phyloP scores from a whole-genome alignment of 2,888 invertebrate species.

The Cephus pulcher region DNA sequence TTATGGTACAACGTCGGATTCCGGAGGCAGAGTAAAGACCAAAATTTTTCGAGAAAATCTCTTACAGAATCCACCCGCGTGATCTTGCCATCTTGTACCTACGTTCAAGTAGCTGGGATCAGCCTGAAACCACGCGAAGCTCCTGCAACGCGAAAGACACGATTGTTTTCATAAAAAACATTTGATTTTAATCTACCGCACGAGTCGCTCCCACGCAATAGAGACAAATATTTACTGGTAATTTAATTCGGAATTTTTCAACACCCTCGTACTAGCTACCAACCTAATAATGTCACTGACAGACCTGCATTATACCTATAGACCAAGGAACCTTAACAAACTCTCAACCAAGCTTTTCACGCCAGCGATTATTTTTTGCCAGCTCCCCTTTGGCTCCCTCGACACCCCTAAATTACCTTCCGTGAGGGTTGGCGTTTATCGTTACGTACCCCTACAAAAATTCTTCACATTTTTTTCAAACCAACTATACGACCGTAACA shows the following conservation, averaged over 20 bases:
- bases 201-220: neutral
- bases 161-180: neutral
- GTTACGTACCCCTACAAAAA: neutral
- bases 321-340: neutral
- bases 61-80: neutral
- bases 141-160: neutral
- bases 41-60: neutral
- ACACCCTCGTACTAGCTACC: neutral
- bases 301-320: neutral
- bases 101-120: neutral
- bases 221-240: neutral
- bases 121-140: neutral
- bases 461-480: neutral
- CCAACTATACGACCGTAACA: neutral
- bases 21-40: neutral
- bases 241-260: neutral
- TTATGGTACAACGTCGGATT: conserved; percentile 34
- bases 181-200: neutral
- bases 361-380: neutral
- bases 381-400: neutral
- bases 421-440: neutral
- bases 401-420: neutral
- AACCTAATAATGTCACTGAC: neutral
- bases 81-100: neutral
- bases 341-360: neutral